Conservation (phyloP, 1,140 invertebrate species). For the Drosophila carrolli region DNA sequence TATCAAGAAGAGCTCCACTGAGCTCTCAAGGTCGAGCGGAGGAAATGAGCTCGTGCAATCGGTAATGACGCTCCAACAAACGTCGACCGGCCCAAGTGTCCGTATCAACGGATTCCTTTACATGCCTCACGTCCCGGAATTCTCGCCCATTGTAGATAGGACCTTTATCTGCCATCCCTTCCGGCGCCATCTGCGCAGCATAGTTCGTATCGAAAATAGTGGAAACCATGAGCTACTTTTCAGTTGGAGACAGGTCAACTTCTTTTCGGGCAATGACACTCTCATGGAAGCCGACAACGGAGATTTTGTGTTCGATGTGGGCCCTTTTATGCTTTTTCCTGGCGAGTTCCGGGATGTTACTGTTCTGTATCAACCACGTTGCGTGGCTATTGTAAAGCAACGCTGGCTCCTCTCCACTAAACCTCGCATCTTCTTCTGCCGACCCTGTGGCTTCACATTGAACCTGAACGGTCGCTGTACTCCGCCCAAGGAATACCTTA, state of each 20-base stretch:
- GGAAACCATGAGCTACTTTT: too few species aligned
- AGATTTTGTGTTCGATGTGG: conserved; percentile 52
- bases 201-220: conserved; percentile 64
- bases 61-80: not conserved
- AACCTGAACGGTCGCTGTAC: conserved; percentile 64
- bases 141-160: conserved; percentile 42
- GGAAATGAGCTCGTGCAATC: not conserved
- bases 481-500: conserved; percentile 49
- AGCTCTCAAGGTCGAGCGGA: not conserved
- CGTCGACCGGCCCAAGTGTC: conserved; percentile 2
- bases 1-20: not conserved
- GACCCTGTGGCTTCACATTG: conserved; percentile 38
- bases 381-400: conserved; percentile 59
- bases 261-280: conserved; percentile 47
- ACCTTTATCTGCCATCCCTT: conserved; percentile 64
- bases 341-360: conserved; percentile 38
- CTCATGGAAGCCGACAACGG: conserved; percentile 18
- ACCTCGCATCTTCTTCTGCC: conserved; percentile 42
- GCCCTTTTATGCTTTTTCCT: conserved; percentile 26
- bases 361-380: conserved; percentile 45
- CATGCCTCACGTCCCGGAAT: conserved; percentile 21
- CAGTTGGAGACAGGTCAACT: conserved; percentile 20
- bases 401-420: conserved; percentile 50
- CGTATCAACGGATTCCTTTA: conserved; percentile 61
- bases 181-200: conserved; percentile 36